These are phyloP conservation scores for Magallana nippona DNA, from an alignment of 2,888 invertebrate species.

Conservation along the genomic window DNA sequence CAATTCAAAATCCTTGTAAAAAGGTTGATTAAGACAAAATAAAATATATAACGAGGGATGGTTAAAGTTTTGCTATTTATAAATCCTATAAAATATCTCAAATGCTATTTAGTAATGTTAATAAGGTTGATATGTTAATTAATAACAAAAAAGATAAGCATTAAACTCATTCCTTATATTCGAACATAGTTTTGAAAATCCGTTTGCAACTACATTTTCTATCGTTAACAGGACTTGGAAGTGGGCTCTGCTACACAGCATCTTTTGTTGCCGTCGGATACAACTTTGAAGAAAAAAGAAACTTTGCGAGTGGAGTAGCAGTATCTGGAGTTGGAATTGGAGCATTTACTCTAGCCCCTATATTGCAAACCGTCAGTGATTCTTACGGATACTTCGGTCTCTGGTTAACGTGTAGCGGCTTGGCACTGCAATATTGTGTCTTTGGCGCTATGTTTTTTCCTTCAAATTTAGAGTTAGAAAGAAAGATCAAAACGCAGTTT, in stretches of 20 bases:
- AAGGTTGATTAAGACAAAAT: too few relatives aligned
- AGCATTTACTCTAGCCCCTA: conserved; percentile 57
- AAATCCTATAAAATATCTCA: too few relatives aligned
- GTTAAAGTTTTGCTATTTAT: too few relatives aligned
- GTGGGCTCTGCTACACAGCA: conserved; percentile 59
- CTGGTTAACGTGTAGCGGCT: conserved; percentile 57
- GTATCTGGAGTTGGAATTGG: conserved; percentile 60
- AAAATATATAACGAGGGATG: too few relatives aligned
- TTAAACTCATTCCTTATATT: too few relatives aligned
- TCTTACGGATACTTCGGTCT: conserved; percentile 57
- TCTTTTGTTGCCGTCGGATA: conserved; percentile 60
- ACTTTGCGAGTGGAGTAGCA: conserved; percentile 58
- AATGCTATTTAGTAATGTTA: too few relatives aligned
- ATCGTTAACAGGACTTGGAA: conserved; percentile 54
- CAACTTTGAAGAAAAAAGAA: conserved; percentile 59
- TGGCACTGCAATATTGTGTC: conserved; percentile 58
- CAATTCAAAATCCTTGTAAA: too few relatives aligned
- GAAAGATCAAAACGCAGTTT: not conserved
- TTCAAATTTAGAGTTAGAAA: conserved; percentile 55
- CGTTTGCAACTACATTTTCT: too few relatives aligned
- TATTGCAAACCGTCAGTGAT: conserved; percentile 54
- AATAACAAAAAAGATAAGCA: too few relatives aligned
- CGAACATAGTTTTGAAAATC: too few relatives aligned
- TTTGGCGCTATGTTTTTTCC: conserved; percentile 57
- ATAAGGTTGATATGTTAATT: too few relatives aligned